Percentiles rank a stretch among this genome's conserved stretches.
These are phyloP conservation scores for Leptopilina clavipes DNA, from an alignment of 1,140 invertebrate species.

Conservation along the genomic window DNA sequence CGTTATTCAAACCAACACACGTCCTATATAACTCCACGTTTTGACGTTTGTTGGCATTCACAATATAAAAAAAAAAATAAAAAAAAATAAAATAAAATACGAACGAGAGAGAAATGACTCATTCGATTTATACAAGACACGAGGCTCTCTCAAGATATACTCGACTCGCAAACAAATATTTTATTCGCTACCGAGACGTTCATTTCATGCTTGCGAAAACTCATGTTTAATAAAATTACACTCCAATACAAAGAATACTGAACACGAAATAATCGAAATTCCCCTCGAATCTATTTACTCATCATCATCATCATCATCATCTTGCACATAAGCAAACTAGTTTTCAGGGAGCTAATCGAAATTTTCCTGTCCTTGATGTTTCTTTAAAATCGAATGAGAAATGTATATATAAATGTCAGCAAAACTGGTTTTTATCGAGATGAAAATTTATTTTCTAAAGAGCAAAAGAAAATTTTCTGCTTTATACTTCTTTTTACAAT, in stretches of 20 bases:
- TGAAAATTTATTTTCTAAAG: no score
- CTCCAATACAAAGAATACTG: neutral
- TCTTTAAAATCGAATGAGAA: no score
- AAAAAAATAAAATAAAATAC: no score
- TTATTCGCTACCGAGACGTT: slow-evolving; percentile 27
- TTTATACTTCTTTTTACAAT: no score
- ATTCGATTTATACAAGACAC: slow-evolving; percentile 29
- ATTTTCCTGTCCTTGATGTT: no score
- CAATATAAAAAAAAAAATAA: neutral
- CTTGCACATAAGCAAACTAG: no score
- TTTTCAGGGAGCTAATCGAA: no score
- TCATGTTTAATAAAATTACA: slow-evolving; percentile 34
- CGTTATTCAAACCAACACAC: slow-evolving; percentile 23
- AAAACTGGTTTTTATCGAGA: no score
- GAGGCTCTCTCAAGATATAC: neutral
- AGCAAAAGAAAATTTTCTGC: no score
- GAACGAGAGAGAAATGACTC: neutral
- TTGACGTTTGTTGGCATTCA: slow-evolving; percentile 14
- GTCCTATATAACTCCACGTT: neutral
- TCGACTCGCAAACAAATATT: slow-evolving; percentile 27
- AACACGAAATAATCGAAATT: neutral
- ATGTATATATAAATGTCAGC: no score
- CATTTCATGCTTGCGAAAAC: slow-evolving; percentile 34
- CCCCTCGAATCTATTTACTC: no score
- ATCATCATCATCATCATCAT: no score